These are phyloP conservation scores for Platorchestia sp. DNA, from an alignment of 1,140 invertebrate species.

Conservation along the genomic window DNA sequence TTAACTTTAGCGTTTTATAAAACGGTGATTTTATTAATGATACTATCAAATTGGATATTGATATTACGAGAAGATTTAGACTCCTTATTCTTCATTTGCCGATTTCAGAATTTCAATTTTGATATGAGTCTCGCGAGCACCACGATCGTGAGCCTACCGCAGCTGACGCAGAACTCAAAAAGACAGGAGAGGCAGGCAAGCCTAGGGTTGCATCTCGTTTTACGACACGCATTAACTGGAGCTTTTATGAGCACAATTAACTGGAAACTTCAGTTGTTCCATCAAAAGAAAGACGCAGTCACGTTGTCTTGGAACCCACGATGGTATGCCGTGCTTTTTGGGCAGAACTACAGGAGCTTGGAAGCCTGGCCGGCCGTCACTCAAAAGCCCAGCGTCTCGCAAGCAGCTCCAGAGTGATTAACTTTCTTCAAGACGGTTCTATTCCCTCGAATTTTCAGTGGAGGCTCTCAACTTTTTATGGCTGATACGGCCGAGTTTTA, in stretches of 20 bases:
- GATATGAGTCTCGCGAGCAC: too few relatives aligned
- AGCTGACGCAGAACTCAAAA: neutral
- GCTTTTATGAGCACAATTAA: constrained; percentile 52
- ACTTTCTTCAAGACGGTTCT: constrained; percentile 44
- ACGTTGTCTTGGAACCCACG: constrained; percentile 31
- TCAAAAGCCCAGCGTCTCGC: neutral
- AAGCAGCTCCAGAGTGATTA: constrained; percentile 14
- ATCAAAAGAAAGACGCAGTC: constrained; percentile 47
- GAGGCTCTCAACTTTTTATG: constrained; percentile 50
- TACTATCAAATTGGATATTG: too few relatives aligned
- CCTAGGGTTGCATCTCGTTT: constrained; percentile 16
- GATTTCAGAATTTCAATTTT: too few relatives aligned
- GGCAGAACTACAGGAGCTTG: neutral
- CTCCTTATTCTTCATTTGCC: too few relatives aligned
- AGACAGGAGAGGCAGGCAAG: neutral
- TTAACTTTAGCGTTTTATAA: too few relatives aligned
- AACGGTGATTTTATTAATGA: too few relatives aligned
- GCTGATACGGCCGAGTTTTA: constrained; percentile 55
- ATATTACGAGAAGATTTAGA: too few relatives aligned
- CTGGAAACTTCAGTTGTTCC: constrained; percentile 55
- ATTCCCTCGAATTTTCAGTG: constrained; percentile 49
- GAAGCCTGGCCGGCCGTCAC: neutral
- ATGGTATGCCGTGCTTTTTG: constrained; percentile 48
- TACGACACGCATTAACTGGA: constrained; percentile 34
- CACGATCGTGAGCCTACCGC: neutral